phyloP scores from a whole-genome alignment of 1,140 invertebrate genomes.

The Neodiprion virginianus region DNA sequence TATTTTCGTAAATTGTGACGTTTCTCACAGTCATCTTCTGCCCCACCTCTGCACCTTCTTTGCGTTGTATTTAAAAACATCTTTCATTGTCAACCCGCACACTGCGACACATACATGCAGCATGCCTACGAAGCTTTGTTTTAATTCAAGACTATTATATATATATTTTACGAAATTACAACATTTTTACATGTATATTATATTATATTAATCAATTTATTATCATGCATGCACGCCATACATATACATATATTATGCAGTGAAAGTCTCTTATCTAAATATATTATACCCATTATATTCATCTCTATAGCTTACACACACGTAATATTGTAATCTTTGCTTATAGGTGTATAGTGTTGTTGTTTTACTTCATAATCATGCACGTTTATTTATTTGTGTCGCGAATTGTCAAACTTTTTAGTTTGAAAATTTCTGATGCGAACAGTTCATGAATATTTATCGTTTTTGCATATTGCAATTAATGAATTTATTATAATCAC shows the following conservation, averaged over 20 bases:
- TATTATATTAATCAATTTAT: not conserved
- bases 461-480: conserved; percentile 3
- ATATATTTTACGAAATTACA: not conserved
- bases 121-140: no score
- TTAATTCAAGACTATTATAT: not conserved
- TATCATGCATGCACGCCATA: no score
- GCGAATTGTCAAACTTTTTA: not conserved
- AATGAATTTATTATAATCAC: not conserved
- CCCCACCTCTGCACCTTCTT: not conserved
- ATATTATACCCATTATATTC: not conserved
- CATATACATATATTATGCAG: not conserved
- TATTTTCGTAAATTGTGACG: not conserved
- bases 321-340: not conserved
- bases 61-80: conserved; percentile 5
- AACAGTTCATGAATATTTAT: conserved; percentile 1
- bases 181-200: not conserved
- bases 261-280: not conserved
- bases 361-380: not conserved
- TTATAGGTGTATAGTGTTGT: conserved; percentile 2
- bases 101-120: not conserved
- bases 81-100: not conserved
- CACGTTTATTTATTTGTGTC: not conserved
- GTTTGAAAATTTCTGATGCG: not conserved
- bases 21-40: not conserved
- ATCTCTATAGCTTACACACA: not conserved